phyloP scores from a whole-genome alignment of 2,797 vertebrate species.

The Molossus molossus region DNA sequence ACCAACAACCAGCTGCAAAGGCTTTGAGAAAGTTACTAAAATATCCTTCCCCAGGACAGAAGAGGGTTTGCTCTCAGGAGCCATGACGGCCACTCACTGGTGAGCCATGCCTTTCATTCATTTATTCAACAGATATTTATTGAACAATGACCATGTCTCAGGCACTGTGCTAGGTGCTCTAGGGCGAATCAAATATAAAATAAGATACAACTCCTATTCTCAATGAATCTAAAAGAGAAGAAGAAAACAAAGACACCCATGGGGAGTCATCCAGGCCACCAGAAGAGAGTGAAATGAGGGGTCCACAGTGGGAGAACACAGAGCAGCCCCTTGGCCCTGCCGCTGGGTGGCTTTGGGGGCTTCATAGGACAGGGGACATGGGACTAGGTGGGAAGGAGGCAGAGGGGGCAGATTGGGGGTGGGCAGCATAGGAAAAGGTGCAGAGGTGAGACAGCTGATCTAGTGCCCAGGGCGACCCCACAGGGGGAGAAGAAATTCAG shows the following conservation, averaged over 20 bases:
- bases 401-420: neutral
- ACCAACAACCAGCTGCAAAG: neutral
- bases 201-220: neutral
- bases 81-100: neutral
- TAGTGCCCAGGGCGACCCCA: neutral
- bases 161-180: neutral
- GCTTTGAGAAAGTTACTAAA: neutral
- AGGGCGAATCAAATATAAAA: neutral
- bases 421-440: neutral
- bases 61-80: neutral
- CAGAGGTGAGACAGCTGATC: neutral
- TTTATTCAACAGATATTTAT: neutral
- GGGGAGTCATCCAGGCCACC: neutral
- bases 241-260: neutral
- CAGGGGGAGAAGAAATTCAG: neutral
- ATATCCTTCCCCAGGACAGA: neutral
- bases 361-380: neutral
- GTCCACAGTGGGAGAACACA: neutral
- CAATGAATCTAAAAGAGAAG: neutral
- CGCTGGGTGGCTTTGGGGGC: neutral
- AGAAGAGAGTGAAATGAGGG: neutral
- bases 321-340: neutral
- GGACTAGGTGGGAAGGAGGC: neutral
- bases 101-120: neutral
- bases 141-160: neutral